Conservation (phyloP, 2,888 invertebrate genomes). For the Metellina segmentata region DNA sequence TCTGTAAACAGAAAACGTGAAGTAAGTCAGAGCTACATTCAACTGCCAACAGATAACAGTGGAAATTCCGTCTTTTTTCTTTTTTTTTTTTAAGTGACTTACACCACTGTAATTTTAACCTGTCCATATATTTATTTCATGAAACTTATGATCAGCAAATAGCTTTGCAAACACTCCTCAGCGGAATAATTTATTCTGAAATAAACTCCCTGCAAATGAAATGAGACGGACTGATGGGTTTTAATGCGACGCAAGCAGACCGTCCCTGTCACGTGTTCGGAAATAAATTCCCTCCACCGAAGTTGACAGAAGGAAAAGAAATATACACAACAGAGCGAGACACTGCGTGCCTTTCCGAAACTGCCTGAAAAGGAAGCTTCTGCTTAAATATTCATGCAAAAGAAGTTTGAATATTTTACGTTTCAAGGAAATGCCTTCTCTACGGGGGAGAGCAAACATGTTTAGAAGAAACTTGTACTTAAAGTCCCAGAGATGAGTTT, state of each 20-base stretch:
- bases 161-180: background rate
- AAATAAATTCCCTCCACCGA: background rate
- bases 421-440: background rate
- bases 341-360: constrained; percentile 10
- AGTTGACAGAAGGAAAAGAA: background rate
- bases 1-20: too few species aligned
- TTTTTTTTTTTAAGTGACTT: too few species aligned
- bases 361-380: background rate
- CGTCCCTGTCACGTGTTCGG: background rate
- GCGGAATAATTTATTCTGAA: background rate
- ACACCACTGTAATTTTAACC: too few species aligned
- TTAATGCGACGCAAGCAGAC: background rate
- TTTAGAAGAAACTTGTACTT: background rate
- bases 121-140: too few species aligned
- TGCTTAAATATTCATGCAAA: constrained; percentile 31
- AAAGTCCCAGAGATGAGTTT: background rate
- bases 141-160: background rate
- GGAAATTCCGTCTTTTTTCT: too few species aligned
- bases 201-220: background rate
- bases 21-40: too few species aligned
- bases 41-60: too few species aligned
- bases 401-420: constrained; percentile 38
- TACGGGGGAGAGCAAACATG: background rate
- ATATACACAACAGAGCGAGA: background rate
- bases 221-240: background rate